Evolutionary conservation across 2,888 invertebrate species (phyloP).

Genomic region (Pristionchus entomophagus): DNA sequence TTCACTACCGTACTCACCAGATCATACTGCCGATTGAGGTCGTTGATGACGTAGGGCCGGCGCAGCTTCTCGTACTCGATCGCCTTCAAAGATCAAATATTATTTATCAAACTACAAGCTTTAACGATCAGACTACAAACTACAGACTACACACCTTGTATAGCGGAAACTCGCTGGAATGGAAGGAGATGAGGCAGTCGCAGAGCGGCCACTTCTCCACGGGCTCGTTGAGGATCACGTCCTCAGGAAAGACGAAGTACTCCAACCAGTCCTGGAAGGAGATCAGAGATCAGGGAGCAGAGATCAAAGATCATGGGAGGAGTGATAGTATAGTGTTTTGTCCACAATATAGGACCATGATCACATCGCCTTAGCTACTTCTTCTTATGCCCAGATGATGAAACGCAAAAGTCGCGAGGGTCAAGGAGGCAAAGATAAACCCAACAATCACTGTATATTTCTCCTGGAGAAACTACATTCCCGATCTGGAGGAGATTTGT

Average conservation of each 20-base stretch:
- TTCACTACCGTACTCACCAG: slow-evolving; percentile 82
- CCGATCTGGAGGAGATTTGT: too few relatives aligned
- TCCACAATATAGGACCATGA: too few relatives aligned
- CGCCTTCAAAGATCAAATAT: slow-evolving; percentile 79
- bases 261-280: slow-evolving; percentile 70
- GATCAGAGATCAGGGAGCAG: background rate
- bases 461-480: too few relatives aligned
- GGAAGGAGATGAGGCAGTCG: slow-evolving; percentile 91
- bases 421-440: too few relatives aligned
- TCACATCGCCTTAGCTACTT: too few relatives aligned
- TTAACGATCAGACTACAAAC: background rate
- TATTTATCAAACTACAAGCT: background rate
- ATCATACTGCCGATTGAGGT: slow-evolving; percentile 97
- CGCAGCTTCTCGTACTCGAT: slow-evolving; percentile 94
- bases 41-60: slow-evolving; percentile 96
- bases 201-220: slow-evolving; percentile 98
- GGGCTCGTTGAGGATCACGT: slow-evolving; percentile 93
- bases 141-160: slow-evolving; percentile 78
- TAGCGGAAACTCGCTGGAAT: slow-evolving; percentile 86
- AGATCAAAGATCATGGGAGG: too few relatives aligned
- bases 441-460: too few relatives aligned
- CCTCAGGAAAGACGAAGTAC: slow-evolving; percentile 91
- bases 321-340: too few relatives aligned
- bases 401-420: too few relatives aligned
- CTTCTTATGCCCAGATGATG: too few relatives aligned